phyloP scores from a whole-genome alignment of 2,113 vertebrate genomes.

The Micronisus gabar region DNA sequence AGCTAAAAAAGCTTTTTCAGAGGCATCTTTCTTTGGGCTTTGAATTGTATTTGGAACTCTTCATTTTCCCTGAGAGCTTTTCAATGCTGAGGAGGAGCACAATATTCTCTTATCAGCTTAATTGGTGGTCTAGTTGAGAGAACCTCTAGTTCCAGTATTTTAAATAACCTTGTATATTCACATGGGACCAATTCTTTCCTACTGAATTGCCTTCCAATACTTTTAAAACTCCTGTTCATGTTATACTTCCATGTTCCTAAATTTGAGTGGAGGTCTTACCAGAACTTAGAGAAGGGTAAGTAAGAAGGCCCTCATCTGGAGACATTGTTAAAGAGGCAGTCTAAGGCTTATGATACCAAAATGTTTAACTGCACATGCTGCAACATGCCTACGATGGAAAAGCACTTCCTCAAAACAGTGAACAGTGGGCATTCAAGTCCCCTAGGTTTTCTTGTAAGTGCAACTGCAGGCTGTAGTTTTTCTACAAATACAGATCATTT shows the following conservation, averaged over 20 bases:
- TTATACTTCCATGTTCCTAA: background rate
- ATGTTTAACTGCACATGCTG: background rate
- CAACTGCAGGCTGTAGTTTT: background rate
- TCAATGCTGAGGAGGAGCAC: background rate
- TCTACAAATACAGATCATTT: background rate
- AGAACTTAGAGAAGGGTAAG: background rate
- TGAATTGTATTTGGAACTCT: background rate
- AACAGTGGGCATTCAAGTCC: background rate
- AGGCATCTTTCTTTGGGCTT: background rate
- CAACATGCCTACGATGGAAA: background rate
- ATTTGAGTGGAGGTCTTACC: background rate
- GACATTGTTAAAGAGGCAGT: background rate
- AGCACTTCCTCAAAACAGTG: background rate
- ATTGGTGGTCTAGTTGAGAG: background rate
- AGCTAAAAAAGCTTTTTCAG: background rate
- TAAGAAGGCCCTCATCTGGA: background rate
- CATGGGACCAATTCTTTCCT: background rate
- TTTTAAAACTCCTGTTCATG: background rate
- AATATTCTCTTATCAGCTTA: background rate
- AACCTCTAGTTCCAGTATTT: background rate
- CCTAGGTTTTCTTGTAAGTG: background rate
- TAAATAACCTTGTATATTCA: background rate
- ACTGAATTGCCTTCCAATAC: background rate
- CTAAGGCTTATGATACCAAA: background rate
- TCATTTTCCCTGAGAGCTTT: background rate